These are phyloP conservation scores for Lepisosteus oculatus DNA, from an alignment of 2,113 vertebrate species.

Conservation along the genomic window DNA sequence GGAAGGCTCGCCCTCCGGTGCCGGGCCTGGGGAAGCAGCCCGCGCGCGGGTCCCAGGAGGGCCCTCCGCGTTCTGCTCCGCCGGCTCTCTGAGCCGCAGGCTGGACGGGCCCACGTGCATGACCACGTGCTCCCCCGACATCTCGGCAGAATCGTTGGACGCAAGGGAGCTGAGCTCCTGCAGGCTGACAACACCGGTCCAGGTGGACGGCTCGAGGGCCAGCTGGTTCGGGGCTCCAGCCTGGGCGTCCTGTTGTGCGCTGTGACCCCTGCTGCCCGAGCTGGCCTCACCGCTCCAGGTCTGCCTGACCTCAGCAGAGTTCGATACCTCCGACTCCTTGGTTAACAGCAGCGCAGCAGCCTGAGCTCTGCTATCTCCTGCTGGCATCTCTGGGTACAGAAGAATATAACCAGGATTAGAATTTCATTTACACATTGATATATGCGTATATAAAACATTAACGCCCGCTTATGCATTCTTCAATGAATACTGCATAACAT, in stretches of 20 bases:
- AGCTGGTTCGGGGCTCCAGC: not conserved
- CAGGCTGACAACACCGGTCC: constrained; percentile 50
- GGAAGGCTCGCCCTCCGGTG: constrained; percentile 20
- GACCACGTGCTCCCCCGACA: constrained; percentile 64
- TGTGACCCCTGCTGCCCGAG: constrained; percentile 6
- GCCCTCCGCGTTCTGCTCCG: constrained; percentile 37
- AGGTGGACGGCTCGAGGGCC: constrained; percentile 43
- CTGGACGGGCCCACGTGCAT: constrained; percentile 48
- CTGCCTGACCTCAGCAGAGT: constrained; percentile 23
- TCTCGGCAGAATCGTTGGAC: constrained; percentile 56
- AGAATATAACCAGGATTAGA: not conserved
- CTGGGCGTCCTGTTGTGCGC: not conserved
- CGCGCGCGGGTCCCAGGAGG: constrained; percentile 27
- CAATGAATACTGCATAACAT: too few relatives aligned
- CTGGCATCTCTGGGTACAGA: not conserved
- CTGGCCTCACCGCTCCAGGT: constrained; percentile 16
- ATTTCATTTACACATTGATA: too few relatives aligned
- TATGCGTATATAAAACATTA: too few relatives aligned
- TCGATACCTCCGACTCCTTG: constrained; percentile 19
- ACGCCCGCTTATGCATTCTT: too few relatives aligned
- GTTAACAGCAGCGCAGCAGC: constrained; percentile 36
- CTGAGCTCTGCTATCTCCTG: constrained; percentile 39
- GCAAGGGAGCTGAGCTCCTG: constrained; percentile 45
- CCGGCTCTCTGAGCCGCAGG: constrained; percentile 34
- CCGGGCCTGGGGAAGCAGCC: constrained; percentile 12